Evolutionary conservation across 2,888 invertebrate genomes (phyloP), one percentile per base, ranked within the genome.

Genomic region (Helicoverpa assulta): DNA sequence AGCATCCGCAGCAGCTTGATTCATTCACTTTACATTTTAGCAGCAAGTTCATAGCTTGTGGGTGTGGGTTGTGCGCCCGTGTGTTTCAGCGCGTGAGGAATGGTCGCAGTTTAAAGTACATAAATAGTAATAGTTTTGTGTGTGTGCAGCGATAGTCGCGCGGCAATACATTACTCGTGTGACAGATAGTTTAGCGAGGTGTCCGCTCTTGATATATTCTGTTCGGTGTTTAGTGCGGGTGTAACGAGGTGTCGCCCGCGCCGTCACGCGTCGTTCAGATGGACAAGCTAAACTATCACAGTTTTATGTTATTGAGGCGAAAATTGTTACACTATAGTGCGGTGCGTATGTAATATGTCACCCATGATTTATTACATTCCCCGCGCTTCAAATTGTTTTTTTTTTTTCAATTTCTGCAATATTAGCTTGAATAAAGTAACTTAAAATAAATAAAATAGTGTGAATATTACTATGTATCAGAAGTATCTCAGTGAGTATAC

Each of bases 151-250:
- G 68, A 70, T 65, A 71, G 68, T 59, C 73, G 57, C 62, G 68
- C 65, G 64, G 59, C 64, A 43, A 67, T 68, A 63, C 66, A 65
- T 71, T 77, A 77, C 69, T 21, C 8, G 43, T 77, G 81, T 81
- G 78, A 80, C 81, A 83, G 69, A 74, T 72, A 81, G 78, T 81
- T 80, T 80, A 78, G 72, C 67, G 67, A 19, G 55, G 74, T 70
- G 70, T 80, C 78, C 62, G 55, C 69, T 68, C 71, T 80, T 83
- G 78, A 80, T 81, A 70, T 80, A 81, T 81, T 82, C 80, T 72
- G 74, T 78, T 83, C 70, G 67, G 65, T 80, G 73, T 80, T 67
- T 76, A 80, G 67, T 72, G 67, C 47, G 33, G 58, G 58, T 67
- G 80, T 80, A 67, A 63, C 62, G 37, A 66, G 52, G 54, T 63